Evolutionary conservation across 2,888 invertebrate genomes (phyloP).

Genomic region (Acrobasis consociella): DNA sequence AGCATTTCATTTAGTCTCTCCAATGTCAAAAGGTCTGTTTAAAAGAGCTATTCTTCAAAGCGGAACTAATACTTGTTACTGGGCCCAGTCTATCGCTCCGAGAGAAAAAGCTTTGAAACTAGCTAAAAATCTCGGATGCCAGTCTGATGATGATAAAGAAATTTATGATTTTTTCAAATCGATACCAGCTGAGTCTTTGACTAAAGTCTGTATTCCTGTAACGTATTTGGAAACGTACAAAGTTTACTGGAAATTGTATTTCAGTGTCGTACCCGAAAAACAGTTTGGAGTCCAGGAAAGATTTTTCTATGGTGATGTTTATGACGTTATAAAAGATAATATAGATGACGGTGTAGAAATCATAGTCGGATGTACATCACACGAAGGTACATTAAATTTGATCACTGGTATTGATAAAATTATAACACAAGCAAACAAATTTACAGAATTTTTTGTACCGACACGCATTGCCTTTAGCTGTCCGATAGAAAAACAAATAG

Average conservation of each 20-base stretch:
- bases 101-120: constrained; percentile 59
- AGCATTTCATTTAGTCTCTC: constrained; percentile 54
- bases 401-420: constrained; percentile 30
- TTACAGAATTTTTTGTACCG: constrained; percentile 40
- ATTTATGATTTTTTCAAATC: constrained; percentile 41
- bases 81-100: constrained; percentile 72
- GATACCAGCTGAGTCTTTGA: constrained; percentile 34
- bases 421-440: constrained; percentile 36
- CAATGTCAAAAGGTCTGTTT: constrained; percentile 59
- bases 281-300: constrained; percentile 36
- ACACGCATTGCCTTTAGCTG: constrained; percentile 33
- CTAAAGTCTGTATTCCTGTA: constrained; percentile 29
- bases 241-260: constrained; percentile 28
- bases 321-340: constrained; percentile 63
- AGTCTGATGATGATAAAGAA: constrained; percentile 38
- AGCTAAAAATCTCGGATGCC: constrained; percentile 40
- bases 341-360: constrained; percentile 78
- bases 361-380: constrained; percentile 85
- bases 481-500: constrained; percentile 36
- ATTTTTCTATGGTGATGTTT: constrained; percentile 42
- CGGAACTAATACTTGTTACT: constrained; percentile 82
- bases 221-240: constrained; percentile 30
- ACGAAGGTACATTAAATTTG: constrained; percentile 79
- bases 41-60: constrained; percentile 83
- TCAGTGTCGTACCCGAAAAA: constrained; percentile 41